Evolutionary conservation across 2,888 invertebrate species (phyloP).

Genomic region (Rhagophthalmus giganteus): DNA sequence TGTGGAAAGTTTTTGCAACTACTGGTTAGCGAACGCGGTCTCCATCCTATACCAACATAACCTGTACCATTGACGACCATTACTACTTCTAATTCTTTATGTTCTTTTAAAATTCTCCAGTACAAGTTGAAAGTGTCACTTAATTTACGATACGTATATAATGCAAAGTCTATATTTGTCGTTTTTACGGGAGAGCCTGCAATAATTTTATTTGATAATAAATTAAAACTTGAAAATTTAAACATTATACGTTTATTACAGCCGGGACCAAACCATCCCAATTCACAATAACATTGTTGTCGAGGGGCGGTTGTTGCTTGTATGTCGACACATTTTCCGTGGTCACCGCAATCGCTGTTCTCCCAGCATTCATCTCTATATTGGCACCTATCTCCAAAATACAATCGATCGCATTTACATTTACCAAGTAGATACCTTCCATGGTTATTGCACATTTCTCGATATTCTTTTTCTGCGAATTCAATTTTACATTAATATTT

Average conservation of each 20-base stretch:
- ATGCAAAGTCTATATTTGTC: conserved; percentile 70
- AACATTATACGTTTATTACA: conserved; percentile 76
- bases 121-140: conserved; percentile 77
- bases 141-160: conserved; percentile 71
- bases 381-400: conserved; percentile 83
- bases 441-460: conserved; percentile 82
- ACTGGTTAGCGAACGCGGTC: conserved; percentile 74
- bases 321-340: conserved; percentile 83
- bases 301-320: conserved; percentile 79
- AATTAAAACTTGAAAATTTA: conserved; percentile 5
- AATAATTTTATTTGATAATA: conserved; percentile 1
- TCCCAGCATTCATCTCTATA: conserved; percentile 85
- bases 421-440: conserved; percentile 78
- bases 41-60: conserved; percentile 91
- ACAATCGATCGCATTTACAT: conserved; percentile 80
- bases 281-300: conserved; percentile 86
- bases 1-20: conserved; percentile 81
- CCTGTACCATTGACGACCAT: conserved; percentile 86
- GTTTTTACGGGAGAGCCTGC: conserved; percentile 75
- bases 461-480: conserved; percentile 71
- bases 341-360: conserved; percentile 82
- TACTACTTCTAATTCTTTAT: conserved; percentile 84
- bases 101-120: conserved; percentile 82
- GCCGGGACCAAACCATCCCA: conserved; percentile 84
- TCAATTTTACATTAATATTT: background rate